These are phyloP conservation scores for Pseudomyrmex gracilis DNA, from an alignment of 1,140 invertebrate species.

Conservation along the genomic window DNA sequence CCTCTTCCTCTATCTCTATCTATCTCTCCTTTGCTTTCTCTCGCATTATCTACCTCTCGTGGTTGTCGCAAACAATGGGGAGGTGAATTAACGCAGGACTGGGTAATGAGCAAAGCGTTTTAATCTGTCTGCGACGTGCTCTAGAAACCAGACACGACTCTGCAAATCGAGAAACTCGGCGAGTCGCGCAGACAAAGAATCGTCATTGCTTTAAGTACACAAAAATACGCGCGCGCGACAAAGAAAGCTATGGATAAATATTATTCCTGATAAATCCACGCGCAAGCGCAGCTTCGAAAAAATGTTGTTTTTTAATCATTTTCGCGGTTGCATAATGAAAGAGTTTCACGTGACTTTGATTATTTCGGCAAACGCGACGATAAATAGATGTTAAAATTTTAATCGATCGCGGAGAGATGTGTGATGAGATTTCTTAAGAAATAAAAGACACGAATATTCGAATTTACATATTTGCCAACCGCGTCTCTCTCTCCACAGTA, in stretches of 20 bases:
- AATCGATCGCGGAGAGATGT: constrained; percentile 11
- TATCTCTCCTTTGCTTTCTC: not conserved
- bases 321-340: not conserved
- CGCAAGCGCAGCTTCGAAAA: no score
- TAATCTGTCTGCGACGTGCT: constrained; percentile 37
- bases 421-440: not conserved
- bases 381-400: not conserved
- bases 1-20: no score
- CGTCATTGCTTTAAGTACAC: constrained; percentile 1
- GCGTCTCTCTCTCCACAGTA: constrained; percentile 14
- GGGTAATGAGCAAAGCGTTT: constrained; percentile 61
- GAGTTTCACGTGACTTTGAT: not conserved
- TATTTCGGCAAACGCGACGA: not conserved
- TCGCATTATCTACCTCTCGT: constrained; percentile 25
- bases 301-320: no score
- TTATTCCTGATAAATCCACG: no score
- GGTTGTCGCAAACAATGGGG: constrained; percentile 34
- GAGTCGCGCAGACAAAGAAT: not conserved
- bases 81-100: constrained; percentile 57
- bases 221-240: not conserved
- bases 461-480: constrained; percentile 54
- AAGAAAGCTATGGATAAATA: not conserved
- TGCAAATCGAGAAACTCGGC: constrained; percentile 5
- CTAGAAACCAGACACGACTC: not conserved
- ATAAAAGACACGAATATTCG: not conserved